A percentile compares a stretch with the other conserved stretches of the same genome.
Evolutionary conservation across 1,140 invertebrate genomes (phyloP).

Genomic region (Dendrolimus punctatus): DNA sequence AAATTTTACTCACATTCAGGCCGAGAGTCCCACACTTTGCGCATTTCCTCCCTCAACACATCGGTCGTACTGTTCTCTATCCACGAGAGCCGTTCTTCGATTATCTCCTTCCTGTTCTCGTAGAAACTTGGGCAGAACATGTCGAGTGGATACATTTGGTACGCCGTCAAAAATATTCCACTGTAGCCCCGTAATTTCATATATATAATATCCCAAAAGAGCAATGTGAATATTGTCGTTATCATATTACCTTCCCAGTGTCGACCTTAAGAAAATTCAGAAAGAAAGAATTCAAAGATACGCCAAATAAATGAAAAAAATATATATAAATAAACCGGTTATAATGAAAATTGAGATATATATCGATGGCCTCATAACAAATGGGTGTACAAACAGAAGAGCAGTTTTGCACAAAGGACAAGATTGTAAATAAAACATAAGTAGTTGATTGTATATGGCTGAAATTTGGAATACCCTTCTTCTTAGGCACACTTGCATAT

Average conservation of each 20-base stretch:
- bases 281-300: background rate
- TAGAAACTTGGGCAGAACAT: conserved; percentile 78
- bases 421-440: too few relatives aligned
- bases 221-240: conserved; percentile 75
- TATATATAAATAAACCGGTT: background rate
- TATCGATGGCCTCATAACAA: too few relatives aligned
- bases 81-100: conserved; percentile 71
- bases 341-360: too few relatives aligned
- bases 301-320: background rate
- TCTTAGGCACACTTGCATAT: too few relatives aligned
- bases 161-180: conserved; percentile 78
- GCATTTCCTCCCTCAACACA: conserved; percentile 50
- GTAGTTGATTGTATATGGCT: too few relatives aligned
- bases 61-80: conserved; percentile 53
- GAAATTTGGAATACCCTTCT: too few relatives aligned
- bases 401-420: too few relatives aligned
- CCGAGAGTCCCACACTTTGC: conserved; percentile 49
- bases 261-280: conserved; percentile 33
- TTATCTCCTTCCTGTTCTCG: conserved; percentile 69
- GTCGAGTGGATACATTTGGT: conserved; percentile 81
- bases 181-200: conserved; percentile 52
- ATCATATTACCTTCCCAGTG: conserved; percentile 83
- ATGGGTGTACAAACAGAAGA: too few relatives aligned
- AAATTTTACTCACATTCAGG: conserved; percentile 34
- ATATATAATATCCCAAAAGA: conserved; percentile 87